Percentiles rank a stretch among this genome's conserved stretches.
phyloP scores from a whole-genome alignment of 2,888 invertebrate genomes.

The Mesochorus sp. region DNA sequence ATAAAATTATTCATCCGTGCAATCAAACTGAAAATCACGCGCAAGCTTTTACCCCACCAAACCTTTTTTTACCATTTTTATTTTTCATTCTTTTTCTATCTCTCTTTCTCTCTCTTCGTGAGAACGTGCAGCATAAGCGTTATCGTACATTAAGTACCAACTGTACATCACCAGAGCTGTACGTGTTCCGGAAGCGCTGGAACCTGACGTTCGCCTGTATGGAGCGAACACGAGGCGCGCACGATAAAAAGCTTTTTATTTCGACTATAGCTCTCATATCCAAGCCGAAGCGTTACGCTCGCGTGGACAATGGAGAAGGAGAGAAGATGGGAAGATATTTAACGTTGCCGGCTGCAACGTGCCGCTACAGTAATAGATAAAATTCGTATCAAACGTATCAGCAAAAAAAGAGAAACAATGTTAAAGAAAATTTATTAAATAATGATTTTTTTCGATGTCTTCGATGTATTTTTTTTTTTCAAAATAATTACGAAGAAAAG shows the following conservation, averaged over 20 bases:
- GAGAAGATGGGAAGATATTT: slow-evolving; percentile 8
- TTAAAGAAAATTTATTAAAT: slow-evolving; percentile 15
- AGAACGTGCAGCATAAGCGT: slow-evolving; percentile 38
- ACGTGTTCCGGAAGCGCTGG: background rate
- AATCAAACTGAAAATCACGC: background rate
- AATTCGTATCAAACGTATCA: slow-evolving; percentile 18
- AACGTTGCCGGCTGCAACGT: slow-evolving; percentile 16
- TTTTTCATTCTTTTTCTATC: no score
- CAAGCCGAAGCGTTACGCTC: slow-evolving; percentile 14
- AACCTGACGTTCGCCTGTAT: background rate
- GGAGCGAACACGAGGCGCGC: background rate
- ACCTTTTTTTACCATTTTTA: background rate
- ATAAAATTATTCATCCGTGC: background rate
- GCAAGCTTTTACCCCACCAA: background rate
- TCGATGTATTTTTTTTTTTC: background rate
- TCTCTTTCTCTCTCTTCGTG: background rate
- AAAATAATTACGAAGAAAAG: background rate
- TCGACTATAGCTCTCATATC: slow-evolving; percentile 48
- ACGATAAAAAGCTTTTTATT: slow-evolving; percentile 58
- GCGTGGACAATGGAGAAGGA: background rate
- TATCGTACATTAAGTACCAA: slow-evolving; percentile 51
- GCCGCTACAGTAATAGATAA: slow-evolving; percentile 40
- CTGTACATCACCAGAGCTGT: slow-evolving; percentile 15
- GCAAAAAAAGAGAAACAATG: background rate
- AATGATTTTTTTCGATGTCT: no score